Evolutionary conservation across 2,797 vertebrate species (phyloP).

Genomic region (Sebastes miniatus): DNA sequence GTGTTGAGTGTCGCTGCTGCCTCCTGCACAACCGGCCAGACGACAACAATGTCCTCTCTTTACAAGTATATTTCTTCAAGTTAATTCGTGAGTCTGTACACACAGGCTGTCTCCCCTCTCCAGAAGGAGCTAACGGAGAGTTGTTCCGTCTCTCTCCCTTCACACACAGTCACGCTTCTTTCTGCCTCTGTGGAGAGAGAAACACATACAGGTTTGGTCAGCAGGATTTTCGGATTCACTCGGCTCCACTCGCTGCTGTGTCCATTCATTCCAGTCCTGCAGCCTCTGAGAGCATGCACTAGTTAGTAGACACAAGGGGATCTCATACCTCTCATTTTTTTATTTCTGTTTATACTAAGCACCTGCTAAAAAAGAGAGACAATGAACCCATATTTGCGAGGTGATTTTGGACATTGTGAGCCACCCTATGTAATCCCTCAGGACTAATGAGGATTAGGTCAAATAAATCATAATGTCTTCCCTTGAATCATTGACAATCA

Average conservation of each 20-base stretch:
- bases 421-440: conserved; percentile 31
- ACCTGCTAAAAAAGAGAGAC: too few species aligned
- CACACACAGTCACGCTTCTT: conserved; percentile 71
- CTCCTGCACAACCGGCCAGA: neutral
- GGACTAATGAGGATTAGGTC: conserved; percentile 51
- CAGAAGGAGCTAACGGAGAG: conserved; percentile 37
- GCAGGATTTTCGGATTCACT: conserved; percentile 71
- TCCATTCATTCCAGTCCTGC: conserved; percentile 48
- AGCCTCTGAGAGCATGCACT: neutral
- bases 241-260: conserved; percentile 65
- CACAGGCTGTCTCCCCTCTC: neutral
- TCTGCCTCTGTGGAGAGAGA: conserved; percentile 54
- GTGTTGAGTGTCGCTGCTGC: conserved; percentile 44
- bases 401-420: neutral
- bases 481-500: conserved; percentile 8
- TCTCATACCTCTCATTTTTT: neutral
- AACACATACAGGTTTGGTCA: conserved; percentile 71
- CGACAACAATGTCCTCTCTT: conserved; percentile 13
- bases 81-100: conserved; percentile 24
- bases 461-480: conserved; percentile 48
- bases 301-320: neutral
- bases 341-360: too few species aligned
- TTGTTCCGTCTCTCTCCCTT: conserved; percentile 39
- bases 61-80: conserved; percentile 49
- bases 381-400: neutral